Percentiles rank a stretch among this genome's conserved stretches.
Evolutionary conservation across 2,797 vertebrate species (phyloP).

Genomic region (Rhinoraja longicauda): DNA sequence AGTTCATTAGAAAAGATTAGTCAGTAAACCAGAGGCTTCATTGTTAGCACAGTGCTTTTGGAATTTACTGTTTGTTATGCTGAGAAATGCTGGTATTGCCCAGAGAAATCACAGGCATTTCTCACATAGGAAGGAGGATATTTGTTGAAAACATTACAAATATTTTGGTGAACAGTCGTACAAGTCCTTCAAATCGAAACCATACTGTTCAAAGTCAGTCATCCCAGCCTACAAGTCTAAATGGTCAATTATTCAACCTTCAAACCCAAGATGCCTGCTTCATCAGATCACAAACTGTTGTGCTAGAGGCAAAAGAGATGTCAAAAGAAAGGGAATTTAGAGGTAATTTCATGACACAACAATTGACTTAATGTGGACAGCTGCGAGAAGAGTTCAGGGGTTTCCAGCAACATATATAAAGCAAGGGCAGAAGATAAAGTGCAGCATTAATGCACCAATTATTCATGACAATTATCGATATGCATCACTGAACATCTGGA

Average conservation of each 20-base stretch:
- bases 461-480: conserved; percentile 2
- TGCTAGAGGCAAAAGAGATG: not conserved
- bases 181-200: not conserved
- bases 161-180: not conserved
- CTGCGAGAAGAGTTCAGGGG: not conserved
- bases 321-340: not conserved
- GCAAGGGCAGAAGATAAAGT: not conserved
- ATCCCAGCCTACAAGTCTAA: not conserved
- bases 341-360: not conserved
- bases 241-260: not conserved
- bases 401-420: not conserved
- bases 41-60: no score
- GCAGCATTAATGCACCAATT: not conserved
- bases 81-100: no score
- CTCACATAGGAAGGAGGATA: not conserved
- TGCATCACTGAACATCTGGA: not conserved
- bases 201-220: not conserved
- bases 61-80: no score
- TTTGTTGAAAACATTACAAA: not conserved
- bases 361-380: not conserved
- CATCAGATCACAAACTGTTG: not conserved
- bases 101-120: no score
- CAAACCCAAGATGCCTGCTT: not conserved
- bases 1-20: no score
- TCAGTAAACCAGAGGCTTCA: no score